phyloP scores from a whole-genome alignment of 2,113 vertebrate species.

The Sitta europaea region DNA sequence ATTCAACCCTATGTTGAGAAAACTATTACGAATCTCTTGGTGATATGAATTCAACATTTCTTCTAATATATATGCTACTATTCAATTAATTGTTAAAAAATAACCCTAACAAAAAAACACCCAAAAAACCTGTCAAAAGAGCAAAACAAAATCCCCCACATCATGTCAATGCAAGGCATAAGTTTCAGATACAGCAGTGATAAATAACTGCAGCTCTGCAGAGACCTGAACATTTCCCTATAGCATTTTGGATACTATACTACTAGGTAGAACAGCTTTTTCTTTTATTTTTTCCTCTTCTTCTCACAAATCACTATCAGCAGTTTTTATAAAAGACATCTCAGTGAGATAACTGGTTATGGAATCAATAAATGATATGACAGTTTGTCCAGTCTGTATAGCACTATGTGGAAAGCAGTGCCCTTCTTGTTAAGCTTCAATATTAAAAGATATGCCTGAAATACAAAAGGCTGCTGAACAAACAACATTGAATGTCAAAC shows the following conservation, averaged over 20 bases:
- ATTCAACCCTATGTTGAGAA: not conserved
- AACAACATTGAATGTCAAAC: slow-evolving; percentile 66
- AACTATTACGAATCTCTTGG: not conserved
- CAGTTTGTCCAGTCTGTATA: slow-evolving; percentile 46
- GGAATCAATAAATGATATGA: slow-evolving; percentile 64
- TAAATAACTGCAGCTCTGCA: slow-evolving; percentile 9
- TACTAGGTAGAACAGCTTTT: not conserved
- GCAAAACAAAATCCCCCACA: not conserved
- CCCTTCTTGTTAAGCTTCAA: slow-evolving; percentile 61
- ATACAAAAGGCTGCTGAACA: slow-evolving; percentile 65
- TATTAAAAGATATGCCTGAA: slow-evolving; percentile 68
- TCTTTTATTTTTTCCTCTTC: not conserved
- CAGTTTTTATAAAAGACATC: slow-evolving; percentile 61
- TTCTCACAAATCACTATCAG: slow-evolving; percentile 40
- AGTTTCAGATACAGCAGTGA: not conserved
- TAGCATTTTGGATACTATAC: not conserved
- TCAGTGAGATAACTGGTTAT: slow-evolving; percentile 56
- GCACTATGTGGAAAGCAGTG: slow-evolving; percentile 21
- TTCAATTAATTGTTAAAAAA: not conserved
- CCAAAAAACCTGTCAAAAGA: not conserved
- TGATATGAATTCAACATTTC: not conserved
- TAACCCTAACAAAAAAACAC: not conserved
- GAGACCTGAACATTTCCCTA: not conserved
- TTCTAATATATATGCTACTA: not conserved
- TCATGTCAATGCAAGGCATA: not conserved